A percentile compares a stretch with the other conserved stretches of the same genome.
phyloP scores from a whole-genome alignment of 2,888 invertebrate species.

The Baccha elongata region DNA sequence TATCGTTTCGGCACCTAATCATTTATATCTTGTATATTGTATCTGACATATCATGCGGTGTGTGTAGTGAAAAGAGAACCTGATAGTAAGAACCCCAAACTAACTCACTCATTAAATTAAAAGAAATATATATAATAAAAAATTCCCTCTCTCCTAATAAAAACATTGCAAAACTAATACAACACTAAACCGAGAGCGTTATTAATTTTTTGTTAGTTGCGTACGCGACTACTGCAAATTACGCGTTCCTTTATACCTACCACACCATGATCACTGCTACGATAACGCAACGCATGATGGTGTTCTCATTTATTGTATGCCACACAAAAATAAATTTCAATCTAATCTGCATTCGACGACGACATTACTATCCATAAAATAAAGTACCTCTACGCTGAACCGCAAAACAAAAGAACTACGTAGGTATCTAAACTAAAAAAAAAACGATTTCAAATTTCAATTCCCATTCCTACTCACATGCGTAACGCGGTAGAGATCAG shows the following conservation, averaged over 20 bases:
- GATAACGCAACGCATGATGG: slow-evolving; percentile 21
- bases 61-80: slow-evolving; percentile 38
- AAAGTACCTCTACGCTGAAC: slow-evolving; percentile 45
- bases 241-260: slow-evolving; percentile 37
- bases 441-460: slow-evolving; percentile 1
- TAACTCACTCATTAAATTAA: slow-evolving; percentile 38
- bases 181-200: slow-evolving; percentile 15
- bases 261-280: slow-evolving; percentile 17
- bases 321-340: slow-evolving; percentile 70
- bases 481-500: slow-evolving; percentile 49
- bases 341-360: slow-evolving; percentile 63
- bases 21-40: slow-evolving; percentile 63
- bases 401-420: slow-evolving; percentile 48
- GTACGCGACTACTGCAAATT: slow-evolving; percentile 50
- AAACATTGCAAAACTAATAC: slow-evolving; percentile 20
- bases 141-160: slow-evolving; percentile 31
- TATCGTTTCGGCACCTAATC: slow-evolving; percentile 62
- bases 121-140: neutral
- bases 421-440: slow-evolving; percentile 28
- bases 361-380: slow-evolving; percentile 36
- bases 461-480: slow-evolving; percentile 40
- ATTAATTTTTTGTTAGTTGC: slow-evolving; percentile 47
- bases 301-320: slow-evolving; percentile 62
- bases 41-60: slow-evolving; percentile 54
- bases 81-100: slow-evolving; percentile 20